These are phyloP conservation scores for Rotaria macrura DNA, from an alignment of 2,888 invertebrate genomes.

Conservation along the genomic window DNA sequence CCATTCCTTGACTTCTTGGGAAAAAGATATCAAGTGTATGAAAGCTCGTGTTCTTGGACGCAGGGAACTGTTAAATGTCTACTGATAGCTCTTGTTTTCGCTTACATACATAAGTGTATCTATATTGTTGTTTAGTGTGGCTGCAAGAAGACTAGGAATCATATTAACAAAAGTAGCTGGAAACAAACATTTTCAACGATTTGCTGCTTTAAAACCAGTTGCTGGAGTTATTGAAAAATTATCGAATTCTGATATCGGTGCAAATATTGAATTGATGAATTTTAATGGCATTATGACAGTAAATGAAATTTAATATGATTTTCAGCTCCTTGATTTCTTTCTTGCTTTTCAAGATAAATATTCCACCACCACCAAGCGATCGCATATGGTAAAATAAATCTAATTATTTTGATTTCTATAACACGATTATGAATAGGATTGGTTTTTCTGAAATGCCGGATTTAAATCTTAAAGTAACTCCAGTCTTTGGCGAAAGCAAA, in stretches of 20 bases:
- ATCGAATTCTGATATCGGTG: background rate
- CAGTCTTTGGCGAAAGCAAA: too few species aligned
- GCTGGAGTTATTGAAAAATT: constrained; percentile 4
- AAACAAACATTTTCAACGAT: constrained; percentile 16
- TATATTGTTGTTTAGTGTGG: background rate
- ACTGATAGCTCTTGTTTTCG: too few species aligned
- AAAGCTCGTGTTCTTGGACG: too few species aligned
- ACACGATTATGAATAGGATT: background rate
- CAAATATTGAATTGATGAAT: background rate
- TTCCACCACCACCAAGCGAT: too few species aligned
- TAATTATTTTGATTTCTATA: background rate
- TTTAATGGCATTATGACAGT: background rate
- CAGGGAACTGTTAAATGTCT: too few species aligned
- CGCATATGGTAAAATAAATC: too few species aligned
- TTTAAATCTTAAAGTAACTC: background rate
- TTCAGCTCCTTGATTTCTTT: too few species aligned
- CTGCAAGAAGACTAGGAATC: background rate
- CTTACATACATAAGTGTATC: background rate
- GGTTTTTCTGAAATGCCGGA: constrained; percentile 10
- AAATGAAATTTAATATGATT: too few species aligned
- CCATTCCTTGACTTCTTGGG: too few species aligned
- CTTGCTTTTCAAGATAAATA: too few species aligned
- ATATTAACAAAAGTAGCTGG: background rate
- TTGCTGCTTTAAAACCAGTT: constrained; percentile 14
- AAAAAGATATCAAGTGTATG: too few species aligned